A percentile compares a stretch with the other conserved stretches of the same genome.
These are phyloP conservation scores for Diaprepes abbreviatus DNA, from an alignment of 2,888 invertebrate species.

Conservation along the genomic window DNA sequence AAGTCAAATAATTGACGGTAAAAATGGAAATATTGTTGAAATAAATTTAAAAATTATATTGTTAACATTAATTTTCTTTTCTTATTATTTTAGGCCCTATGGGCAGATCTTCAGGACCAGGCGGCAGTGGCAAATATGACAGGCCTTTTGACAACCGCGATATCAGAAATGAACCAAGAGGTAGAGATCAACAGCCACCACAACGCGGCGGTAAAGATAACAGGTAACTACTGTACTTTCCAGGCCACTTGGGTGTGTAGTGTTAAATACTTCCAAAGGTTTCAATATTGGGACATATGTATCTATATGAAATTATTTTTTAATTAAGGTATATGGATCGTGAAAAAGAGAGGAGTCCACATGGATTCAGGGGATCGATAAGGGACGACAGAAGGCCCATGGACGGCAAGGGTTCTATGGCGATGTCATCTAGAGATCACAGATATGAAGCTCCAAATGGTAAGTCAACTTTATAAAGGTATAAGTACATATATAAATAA, in stretches of 20 bases:
- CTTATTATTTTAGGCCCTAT: not conserved
- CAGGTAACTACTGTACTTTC: not conserved
- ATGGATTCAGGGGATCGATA: slow-evolving; percentile 50
- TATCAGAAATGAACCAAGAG: slow-evolving; percentile 51
- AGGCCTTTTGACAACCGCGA: slow-evolving; percentile 55
- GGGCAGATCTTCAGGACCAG: not conserved
- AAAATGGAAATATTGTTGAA: no score
- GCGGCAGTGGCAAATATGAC: slow-evolving; percentile 12
- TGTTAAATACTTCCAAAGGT: no score
- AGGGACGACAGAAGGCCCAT: slow-evolving; percentile 58
- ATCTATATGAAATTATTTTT: no score
- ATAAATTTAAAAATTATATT: no score
- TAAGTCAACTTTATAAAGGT: slow-evolving; percentile 29
- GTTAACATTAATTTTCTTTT: not conserved
- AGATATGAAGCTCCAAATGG: slow-evolving; percentile 47
- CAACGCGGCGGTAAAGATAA: slow-evolving; percentile 19
- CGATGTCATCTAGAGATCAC: slow-evolving; percentile 51
- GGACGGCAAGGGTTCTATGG: slow-evolving; percentile 54
- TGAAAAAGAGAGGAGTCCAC: slow-evolving; percentile 59
- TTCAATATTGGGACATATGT: no score
- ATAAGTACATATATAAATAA: no score
- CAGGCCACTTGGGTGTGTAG: no score
- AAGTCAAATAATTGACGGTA: no score
- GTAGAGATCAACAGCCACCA: slow-evolving; percentile 16
- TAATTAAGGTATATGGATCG: slow-evolving; percentile 60